These are phyloP conservation scores for Hycleus phaleratus DNA, from an alignment of 1,140 invertebrate genomes.

Conservation along the genomic window DNA sequence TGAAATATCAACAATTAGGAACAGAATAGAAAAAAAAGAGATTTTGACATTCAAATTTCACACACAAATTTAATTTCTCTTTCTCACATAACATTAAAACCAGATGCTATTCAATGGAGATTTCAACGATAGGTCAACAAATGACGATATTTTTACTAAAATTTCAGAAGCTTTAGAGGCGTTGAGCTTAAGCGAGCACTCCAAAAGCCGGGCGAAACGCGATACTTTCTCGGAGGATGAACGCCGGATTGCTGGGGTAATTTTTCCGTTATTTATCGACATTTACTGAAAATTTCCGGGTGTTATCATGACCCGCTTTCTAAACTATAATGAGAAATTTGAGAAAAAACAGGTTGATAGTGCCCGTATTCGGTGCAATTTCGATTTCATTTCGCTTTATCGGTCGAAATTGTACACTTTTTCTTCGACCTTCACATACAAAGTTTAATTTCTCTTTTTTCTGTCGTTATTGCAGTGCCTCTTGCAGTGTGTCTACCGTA, in stretches of 20 bases:
- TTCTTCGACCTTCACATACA: not conserved
- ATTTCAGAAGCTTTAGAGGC: conserved; percentile 46
- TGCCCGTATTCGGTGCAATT: not conserved
- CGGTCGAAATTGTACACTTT: not conserved
- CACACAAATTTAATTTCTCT: not conserved
- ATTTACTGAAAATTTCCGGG: not conserved
- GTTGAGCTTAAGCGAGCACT: conserved; percentile 22
- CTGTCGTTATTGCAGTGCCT: conserved; percentile 46
- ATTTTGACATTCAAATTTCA: not conserved
- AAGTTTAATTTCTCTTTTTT: conserved; percentile 11
- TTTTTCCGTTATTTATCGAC: conserved; percentile 16
- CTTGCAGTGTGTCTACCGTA: conserved; percentile 58
- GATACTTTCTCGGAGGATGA: conserved; percentile 53
- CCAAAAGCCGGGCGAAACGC: conserved; percentile 43
- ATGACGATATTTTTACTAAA: conserved; percentile 2
- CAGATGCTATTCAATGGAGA: not conserved
- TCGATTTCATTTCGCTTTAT: not conserved
- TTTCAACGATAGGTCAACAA: not conserved
- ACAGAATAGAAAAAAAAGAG: not conserved
- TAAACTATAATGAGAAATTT: conserved; percentile 1
- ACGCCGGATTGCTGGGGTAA: conserved; percentile 54
- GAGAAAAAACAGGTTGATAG: not conserved
- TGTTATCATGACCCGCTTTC: conserved; percentile 2
- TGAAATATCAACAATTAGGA: not conserved
- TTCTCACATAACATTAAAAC: not conserved